Percentiles rank a stretch among this genome's conserved stretches.
Conservation (phyloP, 2,888 invertebrate species). For the Oconnorella tubifera region DNA sequence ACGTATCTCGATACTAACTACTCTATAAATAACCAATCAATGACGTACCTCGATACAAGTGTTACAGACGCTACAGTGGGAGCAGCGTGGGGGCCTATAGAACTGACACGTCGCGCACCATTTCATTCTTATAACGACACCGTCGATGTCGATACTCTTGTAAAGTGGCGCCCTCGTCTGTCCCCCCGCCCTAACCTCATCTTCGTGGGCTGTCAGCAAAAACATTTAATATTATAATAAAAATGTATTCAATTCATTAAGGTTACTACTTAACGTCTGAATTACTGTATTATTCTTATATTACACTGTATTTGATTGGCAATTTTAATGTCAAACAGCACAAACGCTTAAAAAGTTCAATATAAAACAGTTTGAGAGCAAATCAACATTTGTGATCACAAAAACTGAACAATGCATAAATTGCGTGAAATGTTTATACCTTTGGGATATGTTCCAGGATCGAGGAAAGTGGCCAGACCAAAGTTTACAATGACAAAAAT, state of each 20-base stretch:
- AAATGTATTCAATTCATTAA: not conserved
- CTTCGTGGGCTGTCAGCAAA: slow-evolving; percentile 48
- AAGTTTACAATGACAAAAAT: slow-evolving; percentile 98
- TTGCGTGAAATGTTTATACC: too few species aligned
- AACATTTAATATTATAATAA: not conserved
- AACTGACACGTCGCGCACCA: slow-evolving; percentile 99
- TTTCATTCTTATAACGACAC: slow-evolving; percentile 98
- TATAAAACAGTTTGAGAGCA: too few species aligned
- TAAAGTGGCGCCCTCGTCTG: slow-evolving; percentile 73
- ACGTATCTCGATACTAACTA: not conserved
- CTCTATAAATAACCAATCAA: too few species aligned
- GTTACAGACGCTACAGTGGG: slow-evolving; percentile 98
- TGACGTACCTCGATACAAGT: slow-evolving; percentile 70
- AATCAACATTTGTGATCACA: too few species aligned
- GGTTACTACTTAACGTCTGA: too few species aligned
- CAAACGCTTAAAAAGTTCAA: too few species aligned
- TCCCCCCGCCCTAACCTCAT: slow-evolving; percentile 77
- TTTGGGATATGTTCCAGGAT: slow-evolving; percentile 97
- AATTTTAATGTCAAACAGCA: not conserved
- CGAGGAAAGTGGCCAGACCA: slow-evolving; percentile 97
- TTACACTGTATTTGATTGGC: not conserved
- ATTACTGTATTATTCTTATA: not conserved
- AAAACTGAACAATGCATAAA: too few species aligned
- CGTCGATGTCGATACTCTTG: slow-evolving; percentile 96
- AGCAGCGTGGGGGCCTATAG: slow-evolving; percentile 97